Evolutionary conservation across 2,113 vertebrate species (phyloP), one percentile per base, ranked within the genome.

Genomic region (Paracanthobrama guichenoti): DNA sequence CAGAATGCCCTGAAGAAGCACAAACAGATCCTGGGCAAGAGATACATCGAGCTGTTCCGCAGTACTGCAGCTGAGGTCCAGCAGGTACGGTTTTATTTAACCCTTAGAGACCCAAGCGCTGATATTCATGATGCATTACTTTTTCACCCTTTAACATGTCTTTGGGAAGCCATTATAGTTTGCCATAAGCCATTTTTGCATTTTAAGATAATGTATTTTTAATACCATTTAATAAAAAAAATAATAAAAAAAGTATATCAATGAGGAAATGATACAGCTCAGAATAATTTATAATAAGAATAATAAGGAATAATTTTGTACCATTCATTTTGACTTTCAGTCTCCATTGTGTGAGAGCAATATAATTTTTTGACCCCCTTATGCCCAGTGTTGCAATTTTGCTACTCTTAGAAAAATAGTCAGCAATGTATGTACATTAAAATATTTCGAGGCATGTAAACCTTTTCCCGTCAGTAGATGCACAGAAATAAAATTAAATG

Each of bases 61-160:
- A 99, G 98, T 90, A 99, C 98, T 1, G 97, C 98, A 0, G 98
- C 98, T 0, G 97, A 99, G 87, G 97, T 98, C 74, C 97, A 99
- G 87, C 98, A 99, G 97, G 98, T 98, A 88, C 83, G 39, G 1
- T 6, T 26, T 14, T 44, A 59, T 60, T 44, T 62, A 31, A 22
- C 6, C 53, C 66, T 69, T 16, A 69, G 31, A 22, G 18, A 20
- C 16, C 64, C 64, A 35, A 20, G 64, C 64, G 35, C 18, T 67
- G 16, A 1, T 67, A 35, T 35, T 66, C 6, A 31, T 67, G 16
- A 35, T 66, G 64, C 14, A 0, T 3, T 44, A 50, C 39, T n/a
- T 44, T 44, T 66, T 66, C 26, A 66, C 62, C 6, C 14, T 66
- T 66, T 64, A 28, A 14, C 62, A 7, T 31, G 7, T 66, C 28